Evolutionary conservation across 2,113 vertebrate genomes (phyloP), one percentile per base, ranked within the genome.

Genomic region (Leptodactylus fuscus): DNA sequence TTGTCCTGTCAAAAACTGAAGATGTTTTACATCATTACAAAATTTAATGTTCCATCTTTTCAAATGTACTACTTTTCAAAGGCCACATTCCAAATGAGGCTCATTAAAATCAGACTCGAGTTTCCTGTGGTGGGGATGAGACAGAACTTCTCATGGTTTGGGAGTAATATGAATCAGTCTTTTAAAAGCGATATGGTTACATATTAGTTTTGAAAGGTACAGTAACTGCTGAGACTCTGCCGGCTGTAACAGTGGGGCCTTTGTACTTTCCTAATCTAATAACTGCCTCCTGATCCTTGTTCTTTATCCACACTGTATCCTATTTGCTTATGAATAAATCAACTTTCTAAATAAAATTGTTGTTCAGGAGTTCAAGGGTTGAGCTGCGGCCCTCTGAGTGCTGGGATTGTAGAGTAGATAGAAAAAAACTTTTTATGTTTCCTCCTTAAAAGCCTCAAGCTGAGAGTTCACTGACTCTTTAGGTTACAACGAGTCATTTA

Each of bases 161-260:
- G 95, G 94, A 96, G 96, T 96, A 98, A 97, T 96, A 95, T 96
- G 97, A 98, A 97, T 98, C 96, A 95, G 94, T 96, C 96, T 97
- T 98, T 98, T 97, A 97, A 97, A 97, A 97, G 97, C 97, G 98
- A 98, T 98, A 97, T 96, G 95, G 97, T 97, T 97, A 96, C 97
- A 97, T 96, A 96, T 97, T 96, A 93, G 95, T 96, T 97, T 96
- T 96, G 97, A 97, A 96, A 97, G 97, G 97, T 97, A 96, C 95
- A 94, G 97, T 97, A 96, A 96, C 85, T 90, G 95, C 93, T 93
- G 91, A 91, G 94, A 91, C 92, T 95, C 94, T 86, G 90, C 95
- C 92, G 93, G 93, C 91, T 89, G 91, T 91, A 95, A 98, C 97
- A 97, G 96, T 95, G 94, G 89, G 41, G 89, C 94, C 95, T 97